Base-by-base conservation (phyloP, 2,888 invertebrate genomes). In the Mesorhabditis sp. region DNA sequence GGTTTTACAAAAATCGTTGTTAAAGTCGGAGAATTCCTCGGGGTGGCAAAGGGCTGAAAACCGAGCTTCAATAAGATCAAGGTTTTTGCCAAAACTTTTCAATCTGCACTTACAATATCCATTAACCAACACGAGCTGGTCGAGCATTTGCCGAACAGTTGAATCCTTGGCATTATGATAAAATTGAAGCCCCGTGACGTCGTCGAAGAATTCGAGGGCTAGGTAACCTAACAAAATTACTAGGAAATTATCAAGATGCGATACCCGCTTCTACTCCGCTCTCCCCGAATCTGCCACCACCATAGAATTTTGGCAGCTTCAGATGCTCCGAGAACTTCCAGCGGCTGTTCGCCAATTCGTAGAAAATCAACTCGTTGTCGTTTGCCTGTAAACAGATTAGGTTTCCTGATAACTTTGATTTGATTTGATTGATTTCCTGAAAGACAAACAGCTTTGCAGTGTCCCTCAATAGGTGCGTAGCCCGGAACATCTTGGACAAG, bases 261-360 rank as follows among this genome's bases (percentile, higher is more conserved):
- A 50, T 13, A 50, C 58, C 58, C 58, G 58, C 58, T 50, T 50
- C 58, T n/a, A 50, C 58, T 50, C 58, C 58, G n/a, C n/a, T n/a
- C 7, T 13, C n/a, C 10, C 58, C 58, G n/a, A 50, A 50, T 13
- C n/a, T n/a, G 7, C 58, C 10, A 13, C 58, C 58, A 50, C 58
- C 7, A 50, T 13, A 50, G 58, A 50, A 50, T 50, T 50, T 10
- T 2, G 58, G 58, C 58, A 50, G 10, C 10, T n/a, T 10, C 10
- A 50, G 58, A 10, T 50, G 10, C 10, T 50, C n/a, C 10, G 58
- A 50, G n/a, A 50, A 50, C n/a, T 50, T 50, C 58, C 7, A 13
- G 10, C 10, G 7, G 7, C n/a, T 50, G n/a, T 13, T 13, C 10
- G 58, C 58, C 7, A 13, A 13, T 50, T n/a, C n/a, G 58, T 50